A percentile compares a stretch with the other conserved stretches of the same genome.
Evolutionary conservation across 2,888 invertebrate genomes (phyloP).

Genomic region (Sylvicola cinctus): DNA sequence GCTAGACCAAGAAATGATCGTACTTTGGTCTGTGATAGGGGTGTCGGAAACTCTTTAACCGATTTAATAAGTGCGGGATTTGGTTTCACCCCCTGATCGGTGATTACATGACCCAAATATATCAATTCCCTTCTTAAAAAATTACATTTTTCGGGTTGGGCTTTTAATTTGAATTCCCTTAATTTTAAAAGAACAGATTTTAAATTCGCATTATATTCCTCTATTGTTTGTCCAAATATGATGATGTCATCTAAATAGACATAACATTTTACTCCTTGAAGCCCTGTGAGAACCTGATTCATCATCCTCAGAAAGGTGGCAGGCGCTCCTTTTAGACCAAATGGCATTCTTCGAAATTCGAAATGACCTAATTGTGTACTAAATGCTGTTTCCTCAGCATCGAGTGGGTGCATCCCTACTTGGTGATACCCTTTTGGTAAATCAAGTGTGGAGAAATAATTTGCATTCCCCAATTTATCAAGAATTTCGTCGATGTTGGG

Average conservation of each 20-base stretch:
- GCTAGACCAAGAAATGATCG: too few relatives aligned
- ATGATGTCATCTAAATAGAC: constrained; percentile 15
- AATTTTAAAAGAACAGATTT: constrained; percentile 5
- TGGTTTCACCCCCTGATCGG: too few relatives aligned
- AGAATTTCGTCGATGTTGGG: too few relatives aligned
- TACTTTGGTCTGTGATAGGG: too few relatives aligned
- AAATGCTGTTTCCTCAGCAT: constrained; percentile 14
- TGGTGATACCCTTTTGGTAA: constrained; percentile 13
- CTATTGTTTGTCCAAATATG: constrained; percentile 7
- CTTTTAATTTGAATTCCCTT: constrained; percentile 6
- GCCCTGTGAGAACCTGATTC: constrained; percentile 13
- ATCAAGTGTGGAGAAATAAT: constrained; percentile 11
- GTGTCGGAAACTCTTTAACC: too few relatives aligned
- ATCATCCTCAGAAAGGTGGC: constrained; percentile 16
- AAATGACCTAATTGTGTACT: constrained; percentile 13
- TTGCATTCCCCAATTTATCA: too few relatives aligned
- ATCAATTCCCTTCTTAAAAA: not conserved
- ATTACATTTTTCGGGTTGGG: constrained; percentile 5
- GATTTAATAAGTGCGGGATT: too few relatives aligned
- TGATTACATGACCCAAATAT: not conserved
- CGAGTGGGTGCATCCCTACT: constrained; percentile 10
- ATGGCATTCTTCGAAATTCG: constrained; percentile 14
- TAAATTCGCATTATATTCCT: constrained; percentile 7
- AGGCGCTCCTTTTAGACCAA: constrained; percentile 14
- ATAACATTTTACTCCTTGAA: too few relatives aligned